A percentile compares a stretch with the other conserved stretches of the same genome.
Conservation (phyloP, 1,140 invertebrate genomes). For the Aporrectodea caliginosa region DNA sequence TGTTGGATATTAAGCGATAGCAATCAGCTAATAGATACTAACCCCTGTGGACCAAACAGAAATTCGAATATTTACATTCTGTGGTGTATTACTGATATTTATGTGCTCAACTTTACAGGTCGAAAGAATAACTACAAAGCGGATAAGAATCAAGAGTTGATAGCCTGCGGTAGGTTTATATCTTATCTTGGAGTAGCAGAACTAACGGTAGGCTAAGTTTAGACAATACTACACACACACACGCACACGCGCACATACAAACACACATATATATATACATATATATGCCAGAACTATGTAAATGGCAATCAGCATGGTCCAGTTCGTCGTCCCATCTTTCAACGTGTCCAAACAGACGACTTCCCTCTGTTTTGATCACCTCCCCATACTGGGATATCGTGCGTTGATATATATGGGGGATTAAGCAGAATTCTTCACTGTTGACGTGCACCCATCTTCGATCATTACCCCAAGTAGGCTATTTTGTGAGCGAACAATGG, state of each 20-base stretch:
- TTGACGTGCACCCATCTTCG: too few relatives aligned
- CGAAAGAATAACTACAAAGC: constrained; percentile 52
- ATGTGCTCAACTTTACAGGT: constrained; percentile 47
- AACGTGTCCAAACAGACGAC: too few relatives aligned
- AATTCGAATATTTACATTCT: too few relatives aligned
- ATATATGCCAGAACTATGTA: not conserved
- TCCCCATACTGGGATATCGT: too few relatives aligned
- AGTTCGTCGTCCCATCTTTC: too few relatives aligned
- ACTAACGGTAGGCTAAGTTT: not conserved
- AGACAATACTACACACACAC: not conserved
- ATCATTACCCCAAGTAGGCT: too few relatives aligned
- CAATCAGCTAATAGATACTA: not conserved
- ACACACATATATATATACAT: not conserved
- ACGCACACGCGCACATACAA: too few relatives aligned
- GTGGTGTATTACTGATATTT: not conserved
- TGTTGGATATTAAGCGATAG: not conserved
- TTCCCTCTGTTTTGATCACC: too few relatives aligned
- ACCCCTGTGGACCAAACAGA: too few relatives aligned
- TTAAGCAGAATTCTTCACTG: too few relatives aligned
- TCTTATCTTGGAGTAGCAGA: not conserved
- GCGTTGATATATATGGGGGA: too few relatives aligned
- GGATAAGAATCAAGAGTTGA: constrained; percentile 50
- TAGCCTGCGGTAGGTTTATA: constrained; percentile 42
- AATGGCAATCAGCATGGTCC: not conserved
- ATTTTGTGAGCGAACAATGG: too few relatives aligned